Percentiles rank a stretch among this genome's conserved stretches.
Conservation (phyloP, 2,113 vertebrate genomes). For the Enhydra lutris region DNA sequence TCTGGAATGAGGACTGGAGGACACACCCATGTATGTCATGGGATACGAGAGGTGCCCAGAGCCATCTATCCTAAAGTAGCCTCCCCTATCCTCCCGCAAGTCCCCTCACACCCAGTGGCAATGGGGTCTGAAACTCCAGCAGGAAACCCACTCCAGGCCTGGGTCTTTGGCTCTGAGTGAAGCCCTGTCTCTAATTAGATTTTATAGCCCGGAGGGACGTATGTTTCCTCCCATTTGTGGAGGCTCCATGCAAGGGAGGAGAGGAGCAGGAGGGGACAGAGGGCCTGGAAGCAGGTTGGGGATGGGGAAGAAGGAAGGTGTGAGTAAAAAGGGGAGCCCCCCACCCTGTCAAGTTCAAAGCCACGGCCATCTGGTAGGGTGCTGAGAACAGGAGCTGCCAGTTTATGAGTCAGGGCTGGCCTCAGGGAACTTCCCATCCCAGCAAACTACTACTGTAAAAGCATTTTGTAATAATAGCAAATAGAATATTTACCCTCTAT, state of each 20-base stretch:
- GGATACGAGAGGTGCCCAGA: background rate
- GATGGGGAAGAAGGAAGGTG: no score
- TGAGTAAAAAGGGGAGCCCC: background rate
- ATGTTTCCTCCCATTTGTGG: background rate
- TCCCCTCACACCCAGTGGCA: background rate
- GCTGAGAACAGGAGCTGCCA: background rate
- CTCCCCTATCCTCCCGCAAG: background rate
- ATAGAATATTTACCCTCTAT: background rate
- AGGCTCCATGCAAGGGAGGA: background rate
- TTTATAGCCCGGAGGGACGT: background rate
- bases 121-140: background rate
- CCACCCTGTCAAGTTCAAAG: background rate
- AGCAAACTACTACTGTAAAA: background rate
- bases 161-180: background rate
- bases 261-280: background rate
- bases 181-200: background rate
- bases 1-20: background rate
- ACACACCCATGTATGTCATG: background rate
- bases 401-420: background rate
- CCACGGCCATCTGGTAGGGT: no score
- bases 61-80: background rate
- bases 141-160: background rate
- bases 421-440: background rate
- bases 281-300: background rate
- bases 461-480: background rate